Evolutionary conservation across 2,113 vertebrate genomes (phyloP), one percentile per base, ranked within the genome.

Genomic region (Phylloscopus trochilus): DNA sequence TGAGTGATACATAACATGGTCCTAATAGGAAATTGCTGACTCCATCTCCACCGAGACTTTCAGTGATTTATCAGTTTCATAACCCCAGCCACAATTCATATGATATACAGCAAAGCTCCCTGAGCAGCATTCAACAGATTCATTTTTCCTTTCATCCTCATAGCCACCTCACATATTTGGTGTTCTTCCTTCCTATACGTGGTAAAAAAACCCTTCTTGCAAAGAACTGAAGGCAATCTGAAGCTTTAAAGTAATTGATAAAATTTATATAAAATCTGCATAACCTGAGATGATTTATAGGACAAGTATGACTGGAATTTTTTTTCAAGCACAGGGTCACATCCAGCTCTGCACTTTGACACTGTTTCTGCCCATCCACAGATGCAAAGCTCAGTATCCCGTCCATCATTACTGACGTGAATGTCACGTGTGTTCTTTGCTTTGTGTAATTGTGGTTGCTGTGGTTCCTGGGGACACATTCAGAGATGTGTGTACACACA

Each of bases 31-130:
- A 41, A 85, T 66, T 49, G 85, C 90, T 95, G 95, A 90, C 88
- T 86, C 55, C 5, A 1, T 46, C 69, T 60, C 90, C 88, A 70
- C 55, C 0, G 59, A 83, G 96, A 67, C 79, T 16, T 30, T 11
- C 26, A 4, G 73, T 94, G 93, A 96, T 94, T 90, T 90, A 94
- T 90, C 92, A 83, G 92, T 85, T 96, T 95, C 92, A 96, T 94
- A 95, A 94, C 92, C 79, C 60, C 75, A 77, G 19, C 85, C 85
- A 86, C 88, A 96, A 86, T 59, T 92, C 75, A 30, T 39, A 11
- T 3, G 43, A 77, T 80, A 52, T 62, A 77, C 88, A 93, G 51
- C 79, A 80, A 76, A 53, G 67, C 69, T 87, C 85, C 82, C 93
- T 76, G 67, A 90, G 82, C 85, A 85, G 9, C 46, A 58, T 76